A percentile compares a stretch with the other conserved stretches of the same genome.
phyloP scores from a whole-genome alignment of 1,140 invertebrate genomes.

The Drosophila varians region DNA sequence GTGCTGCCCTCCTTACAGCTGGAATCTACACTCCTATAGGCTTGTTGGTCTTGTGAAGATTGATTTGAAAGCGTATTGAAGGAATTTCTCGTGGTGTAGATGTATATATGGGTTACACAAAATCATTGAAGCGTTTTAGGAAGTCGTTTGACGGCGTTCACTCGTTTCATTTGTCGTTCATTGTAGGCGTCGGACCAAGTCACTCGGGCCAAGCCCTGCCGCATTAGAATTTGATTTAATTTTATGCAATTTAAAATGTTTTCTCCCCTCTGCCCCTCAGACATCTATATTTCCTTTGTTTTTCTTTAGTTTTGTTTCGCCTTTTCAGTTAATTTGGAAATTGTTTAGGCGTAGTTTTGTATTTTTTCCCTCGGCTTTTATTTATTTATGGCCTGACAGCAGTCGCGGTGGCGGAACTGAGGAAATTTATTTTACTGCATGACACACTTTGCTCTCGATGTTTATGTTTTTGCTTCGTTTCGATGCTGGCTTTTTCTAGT shows the following conservation, averaged over 20 bases:
- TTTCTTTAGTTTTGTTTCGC: conserved; percentile 45
- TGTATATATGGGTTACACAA: conserved; percentile 63
- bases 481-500: conserved; percentile 1
- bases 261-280: neutral
- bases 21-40: neutral
- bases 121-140: conserved; percentile 81
- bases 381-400: conserved; percentile 75
- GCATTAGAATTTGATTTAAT: conserved; percentile 81
- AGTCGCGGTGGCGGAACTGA: conserved; percentile 47
- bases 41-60: too few relatives aligned
- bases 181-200: conserved; percentile 68
- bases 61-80: too few relatives aligned
- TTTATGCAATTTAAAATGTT: conserved; percentile 78
- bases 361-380: conserved; percentile 6
- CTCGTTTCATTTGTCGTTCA: conserved; percentile 43
- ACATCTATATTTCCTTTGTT: conserved; percentile 44
- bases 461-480: conserved; percentile 30
- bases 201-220: conserved; percentile 54
- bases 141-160: conserved; percentile 63
- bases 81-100: neutral
- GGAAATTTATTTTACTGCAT: conserved; percentile 69
- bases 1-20: too few relatives aligned
- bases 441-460: conserved; percentile 65
- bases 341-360: conserved; percentile 67
- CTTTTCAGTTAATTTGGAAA: conserved; percentile 61